Evolutionary conservation across 2,113 vertebrate genomes (phyloP).

Genomic region (Serilophus lunatus): DNA sequence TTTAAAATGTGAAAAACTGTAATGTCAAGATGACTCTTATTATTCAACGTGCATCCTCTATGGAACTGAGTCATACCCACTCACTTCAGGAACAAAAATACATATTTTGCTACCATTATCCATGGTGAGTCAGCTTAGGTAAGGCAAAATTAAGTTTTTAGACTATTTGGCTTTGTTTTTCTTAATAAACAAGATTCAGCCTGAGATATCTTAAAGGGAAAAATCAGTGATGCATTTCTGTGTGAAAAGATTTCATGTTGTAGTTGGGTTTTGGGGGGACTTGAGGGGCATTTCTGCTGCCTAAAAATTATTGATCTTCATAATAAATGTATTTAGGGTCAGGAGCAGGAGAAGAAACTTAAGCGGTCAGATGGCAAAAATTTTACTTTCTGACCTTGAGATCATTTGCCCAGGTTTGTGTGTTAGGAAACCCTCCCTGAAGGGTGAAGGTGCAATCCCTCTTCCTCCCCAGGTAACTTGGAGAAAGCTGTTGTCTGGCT

Average conservation of each 20-base stretch:
- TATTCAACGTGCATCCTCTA: neutral
- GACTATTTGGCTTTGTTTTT: neutral
- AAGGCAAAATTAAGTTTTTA: neutral
- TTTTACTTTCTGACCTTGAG: neutral
- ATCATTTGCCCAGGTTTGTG: accelerated
- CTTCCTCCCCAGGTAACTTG: neutral
- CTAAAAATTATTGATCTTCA: neutral
- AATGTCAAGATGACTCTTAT: neutral
- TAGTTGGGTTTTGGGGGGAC: neutral
- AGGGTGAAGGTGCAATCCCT: neutral
- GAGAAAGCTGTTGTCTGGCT: neutral
- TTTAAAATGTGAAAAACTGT: neutral
- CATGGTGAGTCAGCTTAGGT: neutral
- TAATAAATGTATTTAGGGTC: neutral
- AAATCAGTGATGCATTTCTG: neutral
- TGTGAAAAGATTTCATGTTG: neutral
- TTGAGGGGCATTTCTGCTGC: neutral
- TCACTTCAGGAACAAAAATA: neutral
- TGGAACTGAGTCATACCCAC: neutral
- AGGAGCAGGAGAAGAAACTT: neutral
- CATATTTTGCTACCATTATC: neutral
- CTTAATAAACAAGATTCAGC: neutral
- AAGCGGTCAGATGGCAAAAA: neutral
- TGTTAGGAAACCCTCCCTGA: neutral
- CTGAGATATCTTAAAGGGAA: neutral